These are phyloP conservation scores for Sarcophaga caerulescens DNA, from an alignment of 2,888 invertebrate species.

Conservation along the genomic window DNA sequence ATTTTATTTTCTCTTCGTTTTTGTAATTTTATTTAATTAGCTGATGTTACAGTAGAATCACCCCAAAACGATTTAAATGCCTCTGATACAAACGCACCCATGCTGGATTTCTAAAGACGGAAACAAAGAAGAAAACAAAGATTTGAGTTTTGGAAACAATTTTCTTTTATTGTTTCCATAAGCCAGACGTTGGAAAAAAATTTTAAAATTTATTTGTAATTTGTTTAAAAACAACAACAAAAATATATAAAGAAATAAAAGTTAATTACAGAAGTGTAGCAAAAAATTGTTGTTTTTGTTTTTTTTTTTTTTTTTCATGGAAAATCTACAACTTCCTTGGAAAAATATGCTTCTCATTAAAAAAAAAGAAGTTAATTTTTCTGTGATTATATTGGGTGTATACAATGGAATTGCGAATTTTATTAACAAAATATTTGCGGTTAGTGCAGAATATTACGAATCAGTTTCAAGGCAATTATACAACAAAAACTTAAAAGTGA, in stretches of 20 bases:
- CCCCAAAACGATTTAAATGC: conserved; percentile 71
- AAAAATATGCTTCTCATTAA: neutral
- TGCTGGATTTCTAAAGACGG: neutral
- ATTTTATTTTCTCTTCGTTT: neutral
- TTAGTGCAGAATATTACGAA: too few relatives aligned
- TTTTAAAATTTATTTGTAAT: neutral
- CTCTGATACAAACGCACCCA: neutral
- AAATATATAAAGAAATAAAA: neutral
- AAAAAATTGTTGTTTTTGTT: neutral
- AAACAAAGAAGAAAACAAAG: neutral
- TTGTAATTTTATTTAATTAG: conserved; percentile 65
- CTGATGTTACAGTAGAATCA: conserved; percentile 72
- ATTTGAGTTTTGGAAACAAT: too few relatives aligned
- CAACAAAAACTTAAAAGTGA: too few relatives aligned
- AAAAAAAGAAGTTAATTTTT: too few relatives aligned
- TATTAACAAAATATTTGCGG: too few relatives aligned
- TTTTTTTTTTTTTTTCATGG: too few relatives aligned
- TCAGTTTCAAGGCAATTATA: too few relatives aligned
- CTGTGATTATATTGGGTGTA: too few relatives aligned
- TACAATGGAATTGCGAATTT: too few relatives aligned
- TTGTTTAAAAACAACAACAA: neutral
- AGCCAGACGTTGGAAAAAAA: neutral
- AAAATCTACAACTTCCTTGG: neutral
- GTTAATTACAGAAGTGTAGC: neutral
- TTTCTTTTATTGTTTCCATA: neutral